These are phyloP conservation scores for Frieseomelitta varia DNA, from an alignment of 1,140 invertebrate genomes.

Conservation along the genomic window DNA sequence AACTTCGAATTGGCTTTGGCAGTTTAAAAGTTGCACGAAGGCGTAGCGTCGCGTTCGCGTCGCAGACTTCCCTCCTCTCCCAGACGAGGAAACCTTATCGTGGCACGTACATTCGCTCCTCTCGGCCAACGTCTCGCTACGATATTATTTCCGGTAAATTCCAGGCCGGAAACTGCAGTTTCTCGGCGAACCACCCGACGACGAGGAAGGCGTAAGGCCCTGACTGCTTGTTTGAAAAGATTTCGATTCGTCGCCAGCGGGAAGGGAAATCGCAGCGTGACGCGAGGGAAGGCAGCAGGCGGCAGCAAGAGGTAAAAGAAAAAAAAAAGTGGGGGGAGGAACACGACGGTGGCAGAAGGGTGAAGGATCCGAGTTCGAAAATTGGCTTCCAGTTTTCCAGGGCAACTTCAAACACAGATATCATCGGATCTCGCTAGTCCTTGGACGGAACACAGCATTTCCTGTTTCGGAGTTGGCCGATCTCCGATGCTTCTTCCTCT, in stretches of 20 bases:
- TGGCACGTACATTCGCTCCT: slow-evolving; percentile 54
- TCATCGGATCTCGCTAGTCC: slow-evolving; percentile 58
- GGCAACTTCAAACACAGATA: slow-evolving; percentile 59
- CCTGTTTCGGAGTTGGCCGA: slow-evolving; percentile 38
- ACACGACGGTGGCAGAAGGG: not conserved
- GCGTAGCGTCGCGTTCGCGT: slow-evolving; percentile 27
- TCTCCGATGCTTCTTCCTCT: not conserved
- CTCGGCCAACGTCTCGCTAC: slow-evolving; percentile 37
- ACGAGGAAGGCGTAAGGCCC: slow-evolving; percentile 47
- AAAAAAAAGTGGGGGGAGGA: no score
- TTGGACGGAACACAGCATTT: slow-evolving; percentile 56
- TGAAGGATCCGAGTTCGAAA: slow-evolving; percentile 37
- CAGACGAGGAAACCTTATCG: slow-evolving; percentile 58
- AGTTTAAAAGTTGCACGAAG: slow-evolving; percentile 69
- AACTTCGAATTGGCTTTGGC: slow-evolving; percentile 67
- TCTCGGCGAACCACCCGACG: slow-evolving; percentile 7
- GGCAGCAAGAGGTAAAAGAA: not conserved
- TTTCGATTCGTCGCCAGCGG: slow-evolving; percentile 26
- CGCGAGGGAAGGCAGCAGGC: not conserved
- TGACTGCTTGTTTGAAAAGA: slow-evolving; percentile 53
- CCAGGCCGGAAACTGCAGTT: slow-evolving; percentile 57
- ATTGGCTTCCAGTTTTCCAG: slow-evolving; percentile 61
- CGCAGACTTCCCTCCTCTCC: no score
- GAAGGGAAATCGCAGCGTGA: slow-evolving; percentile 1
- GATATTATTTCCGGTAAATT: slow-evolving; percentile 70